Conservation (phyloP, 2,888 invertebrate genomes). For the Machimus rusticus region DNA sequence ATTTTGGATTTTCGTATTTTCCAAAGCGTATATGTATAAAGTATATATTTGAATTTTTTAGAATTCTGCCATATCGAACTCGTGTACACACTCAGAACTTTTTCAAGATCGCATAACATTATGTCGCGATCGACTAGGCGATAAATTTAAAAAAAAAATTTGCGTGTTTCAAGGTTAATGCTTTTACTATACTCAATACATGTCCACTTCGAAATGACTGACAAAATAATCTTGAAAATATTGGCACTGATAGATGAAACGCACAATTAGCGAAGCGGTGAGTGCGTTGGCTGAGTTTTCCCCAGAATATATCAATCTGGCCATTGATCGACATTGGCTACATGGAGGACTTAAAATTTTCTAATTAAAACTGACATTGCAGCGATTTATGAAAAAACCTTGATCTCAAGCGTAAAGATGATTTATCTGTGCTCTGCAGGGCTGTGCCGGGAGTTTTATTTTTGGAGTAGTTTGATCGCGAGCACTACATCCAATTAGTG, state of each 20-base stretch:
- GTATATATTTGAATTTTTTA: not conserved
- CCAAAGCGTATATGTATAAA: not conserved
- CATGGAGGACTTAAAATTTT: not conserved
- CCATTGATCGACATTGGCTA: not conserved
- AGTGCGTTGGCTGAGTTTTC: not conserved
- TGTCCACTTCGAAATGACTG: not conserved
- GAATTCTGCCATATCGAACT: not conserved
- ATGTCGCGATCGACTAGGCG: not conserved
- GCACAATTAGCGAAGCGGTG: not conserved
- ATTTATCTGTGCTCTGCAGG: not conserved
- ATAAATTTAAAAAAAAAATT: not conserved
- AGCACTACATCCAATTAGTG: not conserved
- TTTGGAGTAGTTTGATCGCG: not conserved
- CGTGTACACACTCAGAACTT: not conserved
- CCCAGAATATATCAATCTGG: not conserved
- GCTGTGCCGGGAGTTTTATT: not conserved
- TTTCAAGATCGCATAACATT: not conserved
- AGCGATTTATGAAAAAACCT: conserved; percentile 4
- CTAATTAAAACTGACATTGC: not conserved
- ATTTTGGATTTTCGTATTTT: not conserved
- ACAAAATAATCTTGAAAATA: not conserved
- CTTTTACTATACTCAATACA: not conserved
- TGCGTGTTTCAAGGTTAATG: not conserved
- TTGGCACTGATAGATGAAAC: not conserved
- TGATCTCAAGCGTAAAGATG: conserved; percentile 4